A percentile compares a stretch with the other conserved stretches of the same genome.
Evolutionary conservation across 2,888 invertebrate species (phyloP).

Genomic region (Trypoxylon attenuatum): DNA sequence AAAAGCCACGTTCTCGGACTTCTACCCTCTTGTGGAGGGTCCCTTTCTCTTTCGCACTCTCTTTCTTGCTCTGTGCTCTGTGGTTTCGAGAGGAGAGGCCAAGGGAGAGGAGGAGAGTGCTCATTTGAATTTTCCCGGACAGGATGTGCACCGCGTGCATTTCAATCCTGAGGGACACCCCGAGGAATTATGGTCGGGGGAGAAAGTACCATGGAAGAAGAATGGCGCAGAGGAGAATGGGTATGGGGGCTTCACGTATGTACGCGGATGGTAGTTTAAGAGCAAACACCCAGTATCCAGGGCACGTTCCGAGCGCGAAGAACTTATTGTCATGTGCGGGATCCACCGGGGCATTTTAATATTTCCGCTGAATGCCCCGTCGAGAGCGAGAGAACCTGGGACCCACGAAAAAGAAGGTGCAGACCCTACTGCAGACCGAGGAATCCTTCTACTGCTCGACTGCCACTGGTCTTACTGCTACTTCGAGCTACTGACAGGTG

Average conservation of each 20-base stretch:
- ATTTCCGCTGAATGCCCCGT: conserved; percentile 62
- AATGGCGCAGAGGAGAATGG: conserved; percentile 26
- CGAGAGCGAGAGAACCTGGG: conserved; percentile 10
- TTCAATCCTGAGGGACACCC: conserved; percentile 66
- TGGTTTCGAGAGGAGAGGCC: no score
- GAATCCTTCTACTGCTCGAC: conserved; percentile 48
- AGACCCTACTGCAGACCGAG: conserved; percentile 38
- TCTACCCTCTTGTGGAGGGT: neutral
- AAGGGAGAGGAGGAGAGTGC: conserved; percentile 9
- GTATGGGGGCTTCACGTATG: conserved; percentile 18
- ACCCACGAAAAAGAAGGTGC: conserved; percentile 32
- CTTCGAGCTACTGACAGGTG: conserved; percentile 35
- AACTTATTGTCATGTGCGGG: conserved; percentile 67
- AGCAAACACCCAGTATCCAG: conserved; percentile 66
- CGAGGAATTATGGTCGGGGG: conserved; percentile 56
- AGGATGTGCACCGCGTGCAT: conserved; percentile 71
- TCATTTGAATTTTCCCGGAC: conserved; percentile 67
- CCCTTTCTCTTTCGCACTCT: neutral
- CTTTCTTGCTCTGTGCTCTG: no score
- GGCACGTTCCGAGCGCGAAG: conserved; percentile 67
- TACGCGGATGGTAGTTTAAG: conserved; percentile 58
- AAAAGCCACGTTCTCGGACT: conserved; percentile 19
- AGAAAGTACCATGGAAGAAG: conserved; percentile 24
- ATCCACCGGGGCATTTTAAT: conserved; percentile 66
- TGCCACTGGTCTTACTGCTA: conserved; percentile 57